Base-by-base conservation (phyloP, 1,140 invertebrate genomes). In the Ganaspis sp. region DNA sequence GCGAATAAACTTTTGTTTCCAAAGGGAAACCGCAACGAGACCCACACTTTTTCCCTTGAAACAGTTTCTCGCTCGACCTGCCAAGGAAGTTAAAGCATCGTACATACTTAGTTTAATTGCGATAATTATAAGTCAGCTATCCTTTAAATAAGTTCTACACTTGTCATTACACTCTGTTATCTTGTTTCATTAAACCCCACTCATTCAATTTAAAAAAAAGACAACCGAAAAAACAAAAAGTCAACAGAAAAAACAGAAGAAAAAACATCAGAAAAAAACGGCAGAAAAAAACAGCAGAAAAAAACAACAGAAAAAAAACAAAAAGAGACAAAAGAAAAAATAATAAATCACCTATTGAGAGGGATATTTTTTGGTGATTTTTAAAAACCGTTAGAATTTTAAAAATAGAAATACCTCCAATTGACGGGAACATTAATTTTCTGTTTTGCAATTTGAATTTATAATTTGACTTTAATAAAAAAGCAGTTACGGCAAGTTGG, bases 71-170 rank as follows among this genome's bases (percentile, higher is more conserved):
- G 58, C 58, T 64, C 23, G 26, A 64, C 12, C 23, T 64, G 58
- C 23, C 23, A 64, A 29, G 26, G 58, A 21, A 64, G 58, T 64
- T 64, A 29, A 64, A 64, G 58, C 26, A 64, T 64, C 23, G 23
- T n/a, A 64, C 58, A 64, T 21, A 64, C 58, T 29, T 64, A 64
- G 58, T 64, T 29, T 64, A 64, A 29, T 64, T 64, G 58, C 58
- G 58, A 64, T 64, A 64, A 64, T 64, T 64, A 64, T 64, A 64
- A 64, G 58, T 64, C 15, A 21, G 26, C 21, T 21, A 64, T 64
- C 58, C 23, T 64, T 64, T n/a, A 64, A 64, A 64, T 64, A 64
- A 26, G 23, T 64, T 64, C n/a, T 29, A 29, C 58, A 64, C 26
- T 64, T 64, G 15, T 29, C 23, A 64, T 64, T 64, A 64, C 58